These are phyloP conservation scores for Chaetophractus vellerosus DNA, from an alignment of 2,797 vertebrate species.

Conservation along the genomic window DNA sequence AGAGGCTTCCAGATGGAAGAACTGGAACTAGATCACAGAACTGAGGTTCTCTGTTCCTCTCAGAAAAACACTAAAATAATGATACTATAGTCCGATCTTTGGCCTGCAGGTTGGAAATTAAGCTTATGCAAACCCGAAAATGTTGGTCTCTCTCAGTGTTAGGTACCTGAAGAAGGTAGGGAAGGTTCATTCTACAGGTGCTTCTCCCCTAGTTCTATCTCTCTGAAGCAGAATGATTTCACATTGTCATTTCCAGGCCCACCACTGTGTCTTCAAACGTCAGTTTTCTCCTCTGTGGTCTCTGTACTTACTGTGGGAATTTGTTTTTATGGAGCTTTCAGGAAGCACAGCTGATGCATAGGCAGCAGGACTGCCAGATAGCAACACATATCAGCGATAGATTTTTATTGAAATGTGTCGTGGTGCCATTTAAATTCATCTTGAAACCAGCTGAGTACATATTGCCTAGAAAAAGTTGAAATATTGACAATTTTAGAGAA, in stretches of 20 bases:
- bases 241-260: neutral
- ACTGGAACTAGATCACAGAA: neutral
- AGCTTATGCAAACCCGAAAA: neutral
- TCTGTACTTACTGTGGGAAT: neutral
- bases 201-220: neutral
- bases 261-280: neutral
- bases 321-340: neutral
- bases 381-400: neutral
- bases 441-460: constrained; percentile 51
- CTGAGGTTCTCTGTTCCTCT: neutral
- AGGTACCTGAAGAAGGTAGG: neutral
- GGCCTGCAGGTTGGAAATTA: constrained; percentile 2
- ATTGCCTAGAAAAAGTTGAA: constrained; percentile 60
- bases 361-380: neutral
- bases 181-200: neutral
- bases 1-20: too few relatives aligned
- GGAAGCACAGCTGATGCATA: neutral
- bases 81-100: neutral
- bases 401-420: constrained; percentile 14
- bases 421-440: neutral
- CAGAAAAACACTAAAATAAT: neutral
- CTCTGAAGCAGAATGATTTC: neutral
- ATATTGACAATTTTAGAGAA: constrained; percentile 22
- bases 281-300: neutral
- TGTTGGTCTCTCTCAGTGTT: neutral